These are phyloP conservation scores for Scolopax bukidnonensis DNA, from an alignment of 2,797 vertebrate species.

Conservation along the genomic window DNA sequence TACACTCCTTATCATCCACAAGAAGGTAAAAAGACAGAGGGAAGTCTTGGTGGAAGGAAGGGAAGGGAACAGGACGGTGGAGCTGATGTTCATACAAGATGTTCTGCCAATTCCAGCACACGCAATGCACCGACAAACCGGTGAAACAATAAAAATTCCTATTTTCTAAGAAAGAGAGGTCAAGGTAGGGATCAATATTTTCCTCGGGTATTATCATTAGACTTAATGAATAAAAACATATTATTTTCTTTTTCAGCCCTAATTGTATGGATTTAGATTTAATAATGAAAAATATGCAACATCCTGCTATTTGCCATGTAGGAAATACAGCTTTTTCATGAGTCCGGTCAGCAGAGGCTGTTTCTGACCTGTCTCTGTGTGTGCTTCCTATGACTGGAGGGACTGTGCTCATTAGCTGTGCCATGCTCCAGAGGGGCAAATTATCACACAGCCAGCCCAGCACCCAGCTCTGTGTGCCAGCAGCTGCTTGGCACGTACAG, in stretches of 20 bases:
- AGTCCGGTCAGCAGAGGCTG: constrained; percentile 7
- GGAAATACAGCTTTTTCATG: background rate
- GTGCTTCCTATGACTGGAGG: background rate
- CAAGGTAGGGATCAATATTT: background rate
- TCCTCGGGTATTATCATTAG: background rate
- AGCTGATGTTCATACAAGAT: background rate
- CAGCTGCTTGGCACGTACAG: constrained; percentile 49
- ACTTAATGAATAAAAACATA: background rate
- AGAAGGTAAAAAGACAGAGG: background rate
- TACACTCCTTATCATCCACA: background rate
- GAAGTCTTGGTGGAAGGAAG: background rate
- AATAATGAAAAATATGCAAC: constrained; percentile 15
- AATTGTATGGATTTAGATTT: background rate
- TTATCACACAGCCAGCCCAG: constrained; percentile 31
- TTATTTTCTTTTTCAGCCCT: background rate
- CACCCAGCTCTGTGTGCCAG: background rate
- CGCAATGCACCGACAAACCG: background rate
- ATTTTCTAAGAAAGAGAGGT: background rate
- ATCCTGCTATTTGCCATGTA: background rate
- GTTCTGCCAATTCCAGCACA: background rate
- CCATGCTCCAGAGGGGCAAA: constrained; percentile 16
- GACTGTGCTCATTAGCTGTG: constrained; percentile 37
- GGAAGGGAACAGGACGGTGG: background rate
- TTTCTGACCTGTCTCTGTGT: background rate
- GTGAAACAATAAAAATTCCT: background rate